Base-by-base conservation (phyloP, 2,888 invertebrate species). In the Tridacna crocea region DNA sequence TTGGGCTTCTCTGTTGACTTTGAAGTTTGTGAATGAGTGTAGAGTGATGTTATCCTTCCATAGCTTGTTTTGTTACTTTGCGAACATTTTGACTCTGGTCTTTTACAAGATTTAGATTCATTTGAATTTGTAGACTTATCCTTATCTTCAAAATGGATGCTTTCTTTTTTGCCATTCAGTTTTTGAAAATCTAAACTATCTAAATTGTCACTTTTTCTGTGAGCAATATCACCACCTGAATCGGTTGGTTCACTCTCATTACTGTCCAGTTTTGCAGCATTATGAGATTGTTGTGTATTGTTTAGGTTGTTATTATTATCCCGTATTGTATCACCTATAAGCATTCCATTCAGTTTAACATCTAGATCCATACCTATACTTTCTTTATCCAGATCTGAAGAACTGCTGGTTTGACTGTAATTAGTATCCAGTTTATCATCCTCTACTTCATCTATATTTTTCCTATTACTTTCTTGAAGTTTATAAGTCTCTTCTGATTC, bases 41-140 rank as follows among this genome's bases (percentile, higher is more conserved):
- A 80, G 3, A 87, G 77, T 22, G 65, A 76, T n/a, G 87, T 85
- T 36, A 81, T 79, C 24, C 85, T 76, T 51, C 83, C 86, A 72
- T 85, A 85, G 51, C 84, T 87, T 65, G 85, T 83, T 74, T 83
- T 84, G 72, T 80, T 80, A 22, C 77, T 79, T 46, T 66, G 63
- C 11, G 65, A 63, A 27, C 58, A 73, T 17, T 51, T 51, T 1
- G 70, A 70, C 13, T 70, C 47, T 22, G 24, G 48, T 22, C 51
- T 70, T 36, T 70, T 70, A 24, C 51, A 51, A 48, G 24, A 51
- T 22, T 70, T 70, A 13, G 70, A 70, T 15, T 22, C 70, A 26
- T 70, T 51, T 13, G 70, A 70, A 70, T 22, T 15, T 24, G 48
- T 51, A n/a, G 58, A 58, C 22, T 15, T 72, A 11, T 73, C 22